These are phyloP conservation scores for Psettodes erumei DNA, from an alignment of 2,113 vertebrate species.

Conservation along the genomic window DNA sequence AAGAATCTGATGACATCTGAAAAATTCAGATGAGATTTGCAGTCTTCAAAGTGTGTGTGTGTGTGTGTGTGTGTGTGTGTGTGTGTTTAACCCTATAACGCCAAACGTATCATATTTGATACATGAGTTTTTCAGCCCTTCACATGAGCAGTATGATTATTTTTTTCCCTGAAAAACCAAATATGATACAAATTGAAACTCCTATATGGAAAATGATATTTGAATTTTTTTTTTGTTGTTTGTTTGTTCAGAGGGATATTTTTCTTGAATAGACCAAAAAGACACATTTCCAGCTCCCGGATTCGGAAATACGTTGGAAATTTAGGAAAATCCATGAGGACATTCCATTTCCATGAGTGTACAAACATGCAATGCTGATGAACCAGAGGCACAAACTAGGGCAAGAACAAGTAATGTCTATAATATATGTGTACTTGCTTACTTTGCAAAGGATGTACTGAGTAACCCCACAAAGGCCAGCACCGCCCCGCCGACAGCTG, in stretches of 20 bases:
- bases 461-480: conserved; percentile 94
- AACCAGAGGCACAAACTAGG: background rate
- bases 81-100: no score
- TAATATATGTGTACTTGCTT: conserved; percentile 70
- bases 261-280: background rate
- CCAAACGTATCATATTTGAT: no score
- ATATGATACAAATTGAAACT: no score
- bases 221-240: background rate
- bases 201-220: no score
- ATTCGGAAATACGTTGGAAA: background rate
- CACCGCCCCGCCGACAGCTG: conserved; percentile 89
- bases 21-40: no score
- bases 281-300: no score
- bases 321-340: background rate
- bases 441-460: conserved; percentile 96
- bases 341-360: no score
- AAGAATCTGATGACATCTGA: background rate
- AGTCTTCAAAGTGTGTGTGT: no score
- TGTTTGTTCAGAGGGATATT: background rate
- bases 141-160: no score
- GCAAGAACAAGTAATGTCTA: background rate
- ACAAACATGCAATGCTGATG: background rate
- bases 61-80: no score
- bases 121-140: no score
- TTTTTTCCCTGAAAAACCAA: no score